Base-by-base conservation (phyloP, 1,140 invertebrate species). In the Rhynchophorus ferrugineus region DNA sequence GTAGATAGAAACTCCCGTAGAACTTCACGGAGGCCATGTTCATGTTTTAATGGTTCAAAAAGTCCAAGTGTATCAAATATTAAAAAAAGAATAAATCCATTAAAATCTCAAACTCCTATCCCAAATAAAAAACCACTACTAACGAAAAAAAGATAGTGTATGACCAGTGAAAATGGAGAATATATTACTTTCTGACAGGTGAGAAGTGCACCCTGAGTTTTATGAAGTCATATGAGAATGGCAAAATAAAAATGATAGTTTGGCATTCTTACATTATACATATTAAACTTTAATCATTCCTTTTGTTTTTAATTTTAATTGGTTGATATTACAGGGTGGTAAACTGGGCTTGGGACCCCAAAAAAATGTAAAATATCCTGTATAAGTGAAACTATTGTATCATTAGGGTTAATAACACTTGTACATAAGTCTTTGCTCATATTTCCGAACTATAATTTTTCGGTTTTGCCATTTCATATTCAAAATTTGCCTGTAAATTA, bases 121-220 rank as follows among this genome's bases (percentile, higher is more conserved):
- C 39, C 54, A 47, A 61, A 63, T 53, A 69, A 69, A 44, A 69
- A 68, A 51, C 49, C 64, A 47, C 61, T 67, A 43, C 44, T 58
- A 17, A 64, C 43, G 53, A 69, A 68, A 54, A 69, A 69, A 53
- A 69, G 67, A 67, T 69, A 69, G 66, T 69, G 60, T 50, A 61
- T 55, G 54, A 52, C 46, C 57, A 54, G 45, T 14, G 43, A 35
- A 43, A 17, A 54, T 33, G 19, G 7, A 7, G 14, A 18, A 42
- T 19, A 16, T 37, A 36, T 11, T 49, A 42, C 19, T 49, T 49
- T 35, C 39, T 24, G 22, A 41, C 13, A 37, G 13, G 33, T 21
- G 33, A 8, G 18, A n/a, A 13, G 2, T 16, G 17, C 3, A 42
- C 5, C 13, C 7, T 42, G 21, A 16, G 13, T 42, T 17, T 19